phyloP scores from a whole-genome alignment of 2,797 vertebrate species.

The Arvicola amphibius region DNA sequence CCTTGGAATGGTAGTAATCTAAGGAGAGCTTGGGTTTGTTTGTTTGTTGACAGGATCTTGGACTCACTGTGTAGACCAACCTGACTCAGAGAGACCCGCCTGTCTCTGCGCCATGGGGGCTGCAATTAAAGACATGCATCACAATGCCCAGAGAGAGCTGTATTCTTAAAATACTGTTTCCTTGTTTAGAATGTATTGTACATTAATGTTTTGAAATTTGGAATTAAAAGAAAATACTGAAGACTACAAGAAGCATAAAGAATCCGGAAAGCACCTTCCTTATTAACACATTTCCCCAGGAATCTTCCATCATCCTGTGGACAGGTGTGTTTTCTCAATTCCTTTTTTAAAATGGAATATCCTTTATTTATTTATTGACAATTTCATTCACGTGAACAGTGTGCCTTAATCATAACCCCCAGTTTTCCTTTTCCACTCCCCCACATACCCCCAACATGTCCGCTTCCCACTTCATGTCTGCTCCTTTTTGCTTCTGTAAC shows the following conservation, averaged over 20 bases:
- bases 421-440: background rate
- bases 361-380: background rate
- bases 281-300: background rate
- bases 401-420: background rate
- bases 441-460: too few relatives aligned
- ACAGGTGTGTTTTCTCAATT: background rate
- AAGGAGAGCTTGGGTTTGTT: background rate
- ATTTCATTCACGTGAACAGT: background rate
- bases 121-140: background rate
- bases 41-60: background rate
- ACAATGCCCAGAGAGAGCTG: background rate
- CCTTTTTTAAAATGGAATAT: background rate
- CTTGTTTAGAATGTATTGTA: background rate
- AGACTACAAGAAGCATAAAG: background rate
- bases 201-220: slow-evolving; percentile 5
- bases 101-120: background rate
- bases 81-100: background rate
- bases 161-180: slow-evolving; percentile 1
- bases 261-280: slow-evolving; percentile 5
- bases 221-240: background rate
- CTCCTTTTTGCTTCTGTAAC: background rate
- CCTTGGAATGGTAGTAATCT: background rate
- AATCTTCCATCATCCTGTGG: background rate
- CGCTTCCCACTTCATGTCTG: too few relatives aligned
- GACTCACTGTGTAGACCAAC: too few relatives aligned